These are phyloP conservation scores for Craterocephalus amniculus DNA, from an alignment of 2,797 vertebrate species.

Conservation along the genomic window DNA sequence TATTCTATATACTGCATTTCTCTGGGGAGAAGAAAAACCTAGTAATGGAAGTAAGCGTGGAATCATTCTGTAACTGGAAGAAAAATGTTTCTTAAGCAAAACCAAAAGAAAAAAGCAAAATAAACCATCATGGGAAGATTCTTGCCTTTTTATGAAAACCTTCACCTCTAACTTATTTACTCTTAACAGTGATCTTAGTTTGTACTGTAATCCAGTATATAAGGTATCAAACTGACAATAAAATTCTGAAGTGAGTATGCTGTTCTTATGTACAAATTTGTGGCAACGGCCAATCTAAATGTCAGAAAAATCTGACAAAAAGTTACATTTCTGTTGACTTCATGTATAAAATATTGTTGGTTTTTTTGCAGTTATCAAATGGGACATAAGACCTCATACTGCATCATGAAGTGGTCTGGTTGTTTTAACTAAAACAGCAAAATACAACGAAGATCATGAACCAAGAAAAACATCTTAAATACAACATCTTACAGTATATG, in stretches of 20 bases:
- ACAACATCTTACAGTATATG: not conserved
- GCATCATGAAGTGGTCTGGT: too few species aligned
- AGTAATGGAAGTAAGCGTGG: not conserved
- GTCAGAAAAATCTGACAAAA: too few species aligned
- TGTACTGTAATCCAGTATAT: not conserved
- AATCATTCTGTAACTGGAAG: not conserved
- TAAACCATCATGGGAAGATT: not conserved
- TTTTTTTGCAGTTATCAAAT: too few species aligned
- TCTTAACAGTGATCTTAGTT: not conserved
- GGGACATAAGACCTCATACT: too few species aligned
- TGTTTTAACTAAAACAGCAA: not conserved
- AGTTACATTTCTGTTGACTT: too few species aligned
- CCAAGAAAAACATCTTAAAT: not conserved
- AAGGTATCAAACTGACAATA: not conserved
- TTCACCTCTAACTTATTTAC: not conserved
- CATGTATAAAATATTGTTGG: too few species aligned
- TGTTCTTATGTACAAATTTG: too few species aligned
- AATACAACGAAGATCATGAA: not conserved
- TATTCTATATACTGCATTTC: conserved; percentile 2
- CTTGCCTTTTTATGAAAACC: not conserved
- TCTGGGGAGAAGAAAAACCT: not conserved
- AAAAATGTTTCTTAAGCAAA: not conserved
- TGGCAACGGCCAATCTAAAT: too few species aligned
- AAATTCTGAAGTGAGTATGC: not conserved
- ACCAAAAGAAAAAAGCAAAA: not conserved